Percentiles rank a stretch among this genome's conserved stretches.
These are phyloP conservation scores for Lutraria lutraria DNA, from an alignment of 2,888 invertebrate species.

Conservation along the genomic window DNA sequence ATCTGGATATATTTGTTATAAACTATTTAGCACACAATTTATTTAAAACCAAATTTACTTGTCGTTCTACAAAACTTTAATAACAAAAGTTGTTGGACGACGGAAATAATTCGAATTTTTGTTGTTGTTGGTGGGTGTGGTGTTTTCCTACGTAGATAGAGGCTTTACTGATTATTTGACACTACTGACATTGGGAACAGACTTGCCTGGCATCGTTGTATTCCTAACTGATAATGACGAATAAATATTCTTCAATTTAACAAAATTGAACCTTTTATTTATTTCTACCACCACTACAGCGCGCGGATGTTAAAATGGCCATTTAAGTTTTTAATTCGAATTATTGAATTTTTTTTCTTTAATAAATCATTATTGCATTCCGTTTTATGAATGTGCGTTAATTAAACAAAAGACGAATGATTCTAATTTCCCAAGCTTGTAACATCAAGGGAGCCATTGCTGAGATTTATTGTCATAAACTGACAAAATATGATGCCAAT, in stretches of 20 bases:
- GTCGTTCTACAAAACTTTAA: not conserved
- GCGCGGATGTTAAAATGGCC: not conserved
- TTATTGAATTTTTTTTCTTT: conserved; percentile 8
- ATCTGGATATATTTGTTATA: not conserved
- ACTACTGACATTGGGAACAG: no score
- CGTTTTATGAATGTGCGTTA: conserved; percentile 39
- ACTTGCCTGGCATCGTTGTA: no score
- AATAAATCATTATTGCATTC: conserved; percentile 26
- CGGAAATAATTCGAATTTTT: not conserved
- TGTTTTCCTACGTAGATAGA: no score
- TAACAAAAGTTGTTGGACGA: not conserved
- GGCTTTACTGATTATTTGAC: no score
- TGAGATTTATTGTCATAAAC: conserved; percentile 56
- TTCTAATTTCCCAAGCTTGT: conserved; percentile 39
- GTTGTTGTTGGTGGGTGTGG: no score
- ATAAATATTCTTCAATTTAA: not conserved
- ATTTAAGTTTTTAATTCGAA: not conserved
- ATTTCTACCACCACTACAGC: not conserved
- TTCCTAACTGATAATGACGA: no score
- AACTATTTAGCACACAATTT: not conserved
- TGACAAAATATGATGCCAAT: conserved; percentile 54
- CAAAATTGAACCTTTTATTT: not conserved
- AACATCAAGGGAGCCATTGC: conserved; percentile 47
- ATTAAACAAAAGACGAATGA: conserved; percentile 43
- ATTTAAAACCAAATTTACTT: not conserved